A percentile compares a stretch with the other conserved stretches of the same genome.
Evolutionary conservation across 2,888 invertebrate species (phyloP).

Genomic region (Hyles lineata): DNA sequence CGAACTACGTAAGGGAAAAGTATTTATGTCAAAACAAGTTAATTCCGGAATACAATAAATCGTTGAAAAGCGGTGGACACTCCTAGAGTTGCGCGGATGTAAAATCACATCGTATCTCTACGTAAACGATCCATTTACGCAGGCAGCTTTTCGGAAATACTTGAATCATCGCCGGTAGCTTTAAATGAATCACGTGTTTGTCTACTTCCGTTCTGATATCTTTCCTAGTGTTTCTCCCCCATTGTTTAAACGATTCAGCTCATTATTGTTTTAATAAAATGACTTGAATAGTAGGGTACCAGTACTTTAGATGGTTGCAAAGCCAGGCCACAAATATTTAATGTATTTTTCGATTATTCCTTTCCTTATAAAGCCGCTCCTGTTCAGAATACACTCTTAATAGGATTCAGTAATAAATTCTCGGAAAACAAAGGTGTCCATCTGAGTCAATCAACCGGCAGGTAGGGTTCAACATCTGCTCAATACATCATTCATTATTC

Average conservation of each 20-base stretch:
- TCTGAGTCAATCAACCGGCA: slow-evolving; percentile 22
- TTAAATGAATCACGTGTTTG: slow-evolving; percentile 18
- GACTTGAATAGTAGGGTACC: no score
- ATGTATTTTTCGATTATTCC: neutral
- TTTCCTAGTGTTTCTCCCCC: neutral
- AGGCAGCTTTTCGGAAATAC: slow-evolving; percentile 10
- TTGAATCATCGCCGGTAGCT: slow-evolving; percentile 18
- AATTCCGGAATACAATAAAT: neutral
- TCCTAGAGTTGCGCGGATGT: slow-evolving; percentile 12
- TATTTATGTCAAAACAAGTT: neutral
- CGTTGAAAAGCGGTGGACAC: neutral
- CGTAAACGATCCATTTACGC: slow-evolving; percentile 13
- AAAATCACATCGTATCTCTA: slow-evolving; percentile 5
- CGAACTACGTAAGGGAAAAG: no score
- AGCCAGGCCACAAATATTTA: neutral
- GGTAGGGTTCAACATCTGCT: neutral
- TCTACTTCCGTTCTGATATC: slow-evolving; percentile 1
- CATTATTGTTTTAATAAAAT: neutral
- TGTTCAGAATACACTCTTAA: neutral
- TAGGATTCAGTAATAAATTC: slow-evolving; percentile 18
- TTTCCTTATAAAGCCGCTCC: neutral
- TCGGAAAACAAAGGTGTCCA: slow-evolving; percentile 1
- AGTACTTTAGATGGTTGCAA: no score
- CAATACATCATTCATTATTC: slow-evolving; percentile 19
- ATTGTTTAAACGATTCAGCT: neutral